Evolutionary conservation across 2,888 invertebrate species (phyloP), one percentile per base, ranked within the genome.

Genomic region (Nebria salina): DNA sequence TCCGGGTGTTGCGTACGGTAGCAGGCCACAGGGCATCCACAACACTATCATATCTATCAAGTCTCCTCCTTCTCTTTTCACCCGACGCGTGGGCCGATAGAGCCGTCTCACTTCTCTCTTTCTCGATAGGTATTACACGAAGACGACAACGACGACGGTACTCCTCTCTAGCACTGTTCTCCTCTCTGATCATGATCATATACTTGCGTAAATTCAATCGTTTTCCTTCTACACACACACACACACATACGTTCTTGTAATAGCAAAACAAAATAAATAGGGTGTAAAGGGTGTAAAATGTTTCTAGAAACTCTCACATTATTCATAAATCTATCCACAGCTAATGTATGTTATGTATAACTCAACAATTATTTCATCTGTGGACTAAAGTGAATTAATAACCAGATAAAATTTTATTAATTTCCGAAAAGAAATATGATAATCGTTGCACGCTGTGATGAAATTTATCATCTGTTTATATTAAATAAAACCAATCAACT

Each of bases 11-110:
- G 73, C 65, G 75, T 81, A 81, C 81, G 76, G 81, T 81, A 81
- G 81, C 81, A 34, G 76, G 76, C 81, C 81, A 81, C 73, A 74
- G 81, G 81, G 81, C 81, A 81, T 81, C 76, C 54, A 75, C 75
- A 76, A 76, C 81, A 81, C 81, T 81, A 81, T 81, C 81, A 76
- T 81, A 81, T 81, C 81, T 81, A 81, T 81, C 81, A 81, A 81
- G 76, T 74, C 20, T 64, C 15, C 26, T 73, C 73, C 73, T 42
- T 73, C 73, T 73, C 73, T 73, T 41, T 73, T 15, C 73, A 73
- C 42, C 73, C 70, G 70, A 70, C 70, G 70, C 70, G 73, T 42
- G 73, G 73, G 73, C 41, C 43, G 73, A n/a, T 73, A 26, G 66
- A 64, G 65, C 15, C 66, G 20, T 70, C 70, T 70, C 70, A 70